These are phyloP conservation scores for Sminthurides aquaticus DNA, from an alignment of 2,888 invertebrate species.

Conservation along the genomic window DNA sequence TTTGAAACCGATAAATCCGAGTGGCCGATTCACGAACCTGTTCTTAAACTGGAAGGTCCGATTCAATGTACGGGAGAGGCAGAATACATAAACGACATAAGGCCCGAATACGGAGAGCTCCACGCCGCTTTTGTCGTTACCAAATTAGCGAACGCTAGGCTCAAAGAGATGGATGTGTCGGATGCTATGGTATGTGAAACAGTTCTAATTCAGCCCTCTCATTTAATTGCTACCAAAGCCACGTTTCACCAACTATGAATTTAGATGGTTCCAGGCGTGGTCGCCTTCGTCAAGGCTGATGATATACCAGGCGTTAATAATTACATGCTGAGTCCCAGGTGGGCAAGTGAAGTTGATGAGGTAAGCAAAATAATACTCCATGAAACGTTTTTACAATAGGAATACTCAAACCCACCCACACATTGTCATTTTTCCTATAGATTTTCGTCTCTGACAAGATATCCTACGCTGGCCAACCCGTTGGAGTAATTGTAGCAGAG, in stretches of 20 bases:
- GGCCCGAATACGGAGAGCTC: conserved; percentile 59
- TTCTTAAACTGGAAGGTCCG: conserved; percentile 64
- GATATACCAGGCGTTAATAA: conserved; percentile 63
- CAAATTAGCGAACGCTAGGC: conserved; percentile 53
- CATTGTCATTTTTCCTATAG: conserved; percentile 32
- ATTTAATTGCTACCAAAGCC: no score
- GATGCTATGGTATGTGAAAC: conserved; percentile 56
- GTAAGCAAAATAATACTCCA: no score
- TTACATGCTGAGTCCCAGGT: conserved; percentile 47
- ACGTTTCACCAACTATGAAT: conserved; percentile 49
- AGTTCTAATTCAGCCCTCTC: neutral
- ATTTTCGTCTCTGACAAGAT: conserved; percentile 46
- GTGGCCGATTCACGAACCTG: conserved; percentile 67
- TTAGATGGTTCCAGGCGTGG: conserved; percentile 57
- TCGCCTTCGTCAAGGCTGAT: conserved; percentile 58
- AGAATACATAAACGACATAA: conserved; percentile 67
- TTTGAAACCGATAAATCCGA: conserved; percentile 59
- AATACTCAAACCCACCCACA: neutral
- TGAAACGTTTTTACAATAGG: neutral
- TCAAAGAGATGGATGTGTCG: conserved; percentile 57
- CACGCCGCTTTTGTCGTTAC: conserved; percentile 61
- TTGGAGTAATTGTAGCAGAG: conserved; percentile 48
- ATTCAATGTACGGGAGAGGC: conserved; percentile 64
- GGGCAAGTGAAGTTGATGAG: conserved; percentile 8
- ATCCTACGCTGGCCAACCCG: conserved; percentile 46